Conservation (phyloP, 2,113 vertebrate genomes). For the Equus quagga region DNA sequence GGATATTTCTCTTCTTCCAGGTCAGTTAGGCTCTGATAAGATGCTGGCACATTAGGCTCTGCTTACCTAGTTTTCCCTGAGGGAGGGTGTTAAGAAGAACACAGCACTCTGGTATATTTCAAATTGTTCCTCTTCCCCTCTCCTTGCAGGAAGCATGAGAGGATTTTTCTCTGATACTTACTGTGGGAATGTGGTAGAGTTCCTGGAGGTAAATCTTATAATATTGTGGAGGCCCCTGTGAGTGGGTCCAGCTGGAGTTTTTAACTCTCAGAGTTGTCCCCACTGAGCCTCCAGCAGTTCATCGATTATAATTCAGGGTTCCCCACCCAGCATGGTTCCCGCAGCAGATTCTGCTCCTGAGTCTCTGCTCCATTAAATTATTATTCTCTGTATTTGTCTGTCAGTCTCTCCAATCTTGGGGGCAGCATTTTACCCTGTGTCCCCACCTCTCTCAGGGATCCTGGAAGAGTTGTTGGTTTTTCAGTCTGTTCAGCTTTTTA, state of each 20-base stretch:
- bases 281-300: not conserved
- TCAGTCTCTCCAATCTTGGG: not conserved
- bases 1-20: not conserved
- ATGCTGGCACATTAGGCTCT: not conserved
- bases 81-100: not conserved
- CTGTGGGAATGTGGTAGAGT: not conserved
- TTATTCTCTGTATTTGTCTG: not conserved
- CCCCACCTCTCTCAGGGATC: not conserved
- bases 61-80: not conserved
- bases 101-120: not conserved
- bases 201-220: not conserved
- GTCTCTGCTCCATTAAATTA: not conserved
- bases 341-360: not conserved
- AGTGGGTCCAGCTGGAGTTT: not conserved
- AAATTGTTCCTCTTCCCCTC: not conserved
- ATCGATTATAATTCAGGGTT: not conserved
- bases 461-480: not conserved
- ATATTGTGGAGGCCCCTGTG: not conserved
- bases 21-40: not conserved
- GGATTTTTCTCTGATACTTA: not conserved
- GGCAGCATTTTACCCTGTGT: not conserved
- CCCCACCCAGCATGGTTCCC: not conserved
- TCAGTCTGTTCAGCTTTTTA: not conserved
- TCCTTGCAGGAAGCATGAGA: not conserved
- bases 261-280: not conserved